phyloP scores from a whole-genome alignment of 53 echinoderm and acorn worm species.

The Echinometra lucunter region DNA sequence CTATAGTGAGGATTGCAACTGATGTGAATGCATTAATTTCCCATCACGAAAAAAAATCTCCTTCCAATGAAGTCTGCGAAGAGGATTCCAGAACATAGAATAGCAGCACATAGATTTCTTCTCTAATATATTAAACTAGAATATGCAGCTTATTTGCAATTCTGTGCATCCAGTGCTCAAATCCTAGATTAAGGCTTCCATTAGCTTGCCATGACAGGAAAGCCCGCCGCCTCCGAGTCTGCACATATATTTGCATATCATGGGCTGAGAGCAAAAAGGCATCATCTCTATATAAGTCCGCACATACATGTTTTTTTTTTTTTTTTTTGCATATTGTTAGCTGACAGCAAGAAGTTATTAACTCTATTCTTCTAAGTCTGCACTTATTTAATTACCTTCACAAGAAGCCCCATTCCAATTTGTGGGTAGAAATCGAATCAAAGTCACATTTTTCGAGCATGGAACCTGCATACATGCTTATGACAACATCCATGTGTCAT shows the following conservation, averaged over 20 bases:
- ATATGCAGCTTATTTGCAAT: conserved; percentile 25
- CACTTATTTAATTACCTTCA: no score
- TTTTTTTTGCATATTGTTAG: no score
- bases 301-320: no score
- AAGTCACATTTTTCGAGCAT: no score
- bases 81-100: background rate
- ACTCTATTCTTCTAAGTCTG: no score
- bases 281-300: background rate
- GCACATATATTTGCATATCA: conserved; percentile 32
- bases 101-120: background rate
- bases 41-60: background rate
- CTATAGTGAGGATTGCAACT: background rate
- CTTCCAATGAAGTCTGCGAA: background rate
- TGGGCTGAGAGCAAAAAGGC: background rate
- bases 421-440: no score
- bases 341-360: no score
- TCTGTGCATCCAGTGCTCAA: background rate
- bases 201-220: conserved; percentile 6
- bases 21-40: background rate
- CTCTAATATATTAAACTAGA: conserved; percentile 26
- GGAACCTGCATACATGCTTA: no score
- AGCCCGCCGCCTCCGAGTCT: conserved; percentile 39
- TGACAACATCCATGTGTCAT: no score
- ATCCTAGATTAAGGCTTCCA: conserved; percentile 44
- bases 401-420: no score